Conservation (phyloP, 2,797 vertebrate genomes). For the Picus viridis region DNA sequence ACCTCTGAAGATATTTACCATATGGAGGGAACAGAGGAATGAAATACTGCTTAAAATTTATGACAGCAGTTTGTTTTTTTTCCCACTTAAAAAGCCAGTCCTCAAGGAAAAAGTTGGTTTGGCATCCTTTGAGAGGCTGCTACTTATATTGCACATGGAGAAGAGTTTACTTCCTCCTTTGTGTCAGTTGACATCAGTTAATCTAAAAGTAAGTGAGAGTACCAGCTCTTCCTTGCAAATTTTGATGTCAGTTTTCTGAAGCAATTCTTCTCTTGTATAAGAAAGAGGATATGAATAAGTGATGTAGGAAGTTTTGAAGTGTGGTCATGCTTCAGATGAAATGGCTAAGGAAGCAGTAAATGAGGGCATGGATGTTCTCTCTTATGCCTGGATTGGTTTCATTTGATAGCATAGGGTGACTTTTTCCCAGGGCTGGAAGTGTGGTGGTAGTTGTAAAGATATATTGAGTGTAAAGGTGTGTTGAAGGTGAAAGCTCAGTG, state of each 20-base stretch:
- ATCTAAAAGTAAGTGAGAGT: not conserved
- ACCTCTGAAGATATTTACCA: not conserved
- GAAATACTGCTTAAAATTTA: not conserved
- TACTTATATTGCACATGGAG: not conserved
- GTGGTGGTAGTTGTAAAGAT: not conserved
- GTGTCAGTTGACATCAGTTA: not conserved
- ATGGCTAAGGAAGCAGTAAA: not conserved
- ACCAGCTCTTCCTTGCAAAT: not conserved
- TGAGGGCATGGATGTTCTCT: not conserved
- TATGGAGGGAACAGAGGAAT: not conserved
- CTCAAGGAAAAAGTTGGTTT: not conserved
- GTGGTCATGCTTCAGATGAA: not conserved
- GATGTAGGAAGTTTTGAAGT: not conserved
- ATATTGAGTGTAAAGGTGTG: not conserved
- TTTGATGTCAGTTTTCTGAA: not conserved
- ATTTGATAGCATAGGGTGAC: not conserved
- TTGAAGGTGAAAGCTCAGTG: not conserved
- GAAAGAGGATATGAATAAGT: not conserved
- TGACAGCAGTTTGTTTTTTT: not conserved
- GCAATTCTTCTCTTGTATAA: not conserved
- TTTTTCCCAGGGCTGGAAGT: not conserved
- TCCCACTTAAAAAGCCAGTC: not conserved
- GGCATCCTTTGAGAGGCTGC: not conserved
- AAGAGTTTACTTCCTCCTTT: not conserved
- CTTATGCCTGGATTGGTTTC: not conserved